Evolutionary conservation across 1,140 invertebrate genomes (phyloP).

Genomic region (Tetramorium alpestre): DNA sequence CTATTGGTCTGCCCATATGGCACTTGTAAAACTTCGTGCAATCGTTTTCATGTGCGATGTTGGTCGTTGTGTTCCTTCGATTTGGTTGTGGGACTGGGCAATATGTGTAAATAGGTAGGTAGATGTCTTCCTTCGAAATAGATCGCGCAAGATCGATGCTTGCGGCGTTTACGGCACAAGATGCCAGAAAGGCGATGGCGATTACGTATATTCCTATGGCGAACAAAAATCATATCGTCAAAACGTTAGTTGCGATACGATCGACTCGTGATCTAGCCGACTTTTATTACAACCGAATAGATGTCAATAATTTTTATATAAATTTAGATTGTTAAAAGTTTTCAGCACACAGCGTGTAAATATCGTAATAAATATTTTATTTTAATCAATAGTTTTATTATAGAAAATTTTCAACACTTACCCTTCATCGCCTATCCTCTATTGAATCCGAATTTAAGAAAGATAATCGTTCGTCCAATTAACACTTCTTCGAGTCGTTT

Average conservation of each 20-base stretch:
- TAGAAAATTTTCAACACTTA: conserved; percentile 14
- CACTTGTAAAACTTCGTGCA: conserved; percentile 66
- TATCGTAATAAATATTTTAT: not conserved
- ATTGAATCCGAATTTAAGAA: not conserved
- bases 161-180: not conserved
- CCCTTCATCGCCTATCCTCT: conserved; percentile 41
- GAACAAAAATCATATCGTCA: not conserved
- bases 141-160: not conserved
- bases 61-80: conserved; percentile 9
- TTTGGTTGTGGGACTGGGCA: conserved; percentile 22
- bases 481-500: conserved; percentile 2
- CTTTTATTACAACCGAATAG: not conserved
- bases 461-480: not conserved
- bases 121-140: too few species aligned
- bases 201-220: conserved; percentile 25
- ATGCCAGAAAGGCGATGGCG: conserved; percentile 18
- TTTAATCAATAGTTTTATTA: not conserved
- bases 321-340: not conserved
- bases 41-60: conserved; percentile 57
- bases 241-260: not conserved
- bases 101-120: not conserved
- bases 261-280: not conserved
- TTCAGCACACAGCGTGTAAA: not conserved
- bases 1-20: not conserved
- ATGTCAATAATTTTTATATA: not conserved